Evolutionary conservation across 2,797 vertebrate species (phyloP).

Genomic region (Chelmon rostratus): DNA sequence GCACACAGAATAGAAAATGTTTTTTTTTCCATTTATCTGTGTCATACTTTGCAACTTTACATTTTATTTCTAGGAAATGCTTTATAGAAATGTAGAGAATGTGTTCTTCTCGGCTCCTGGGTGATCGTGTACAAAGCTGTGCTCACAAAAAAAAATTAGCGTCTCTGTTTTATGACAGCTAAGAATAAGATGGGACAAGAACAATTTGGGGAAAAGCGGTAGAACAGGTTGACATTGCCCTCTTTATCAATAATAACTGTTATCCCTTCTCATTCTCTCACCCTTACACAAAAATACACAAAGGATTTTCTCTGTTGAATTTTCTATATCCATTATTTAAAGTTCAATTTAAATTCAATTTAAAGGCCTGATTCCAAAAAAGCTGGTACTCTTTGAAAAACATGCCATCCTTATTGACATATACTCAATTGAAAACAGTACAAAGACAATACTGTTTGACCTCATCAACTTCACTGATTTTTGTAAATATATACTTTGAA

Average conservation of each 20-base stretch:
- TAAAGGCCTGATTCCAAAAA: slow-evolving; percentile 11
- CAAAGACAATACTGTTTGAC: too few species aligned
- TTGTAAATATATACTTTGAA: too few species aligned
- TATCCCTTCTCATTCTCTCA: slow-evolving; percentile 9
- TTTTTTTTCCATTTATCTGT: slow-evolving; percentile 5
- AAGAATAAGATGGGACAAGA: slow-evolving; percentile 26
- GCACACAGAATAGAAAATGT: slow-evolving; percentile 51
- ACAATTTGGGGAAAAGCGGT: background rate
- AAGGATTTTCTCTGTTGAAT: slow-evolving; percentile 22
- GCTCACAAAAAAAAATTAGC: slow-evolving; percentile 41
- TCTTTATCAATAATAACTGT: background rate
- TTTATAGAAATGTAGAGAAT: slow-evolving; percentile 52
- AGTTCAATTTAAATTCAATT: slow-evolving; percentile 55
- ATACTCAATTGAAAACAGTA: too few species aligned
- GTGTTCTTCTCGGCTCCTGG: slow-evolving; percentile 76
- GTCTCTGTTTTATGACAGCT: slow-evolving; percentile 39
- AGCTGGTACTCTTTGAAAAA: too few species aligned
- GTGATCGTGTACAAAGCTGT: slow-evolving; percentile 51
- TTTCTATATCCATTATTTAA: slow-evolving; percentile 39
- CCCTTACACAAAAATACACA: slow-evolving; percentile 36
- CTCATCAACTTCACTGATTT: too few species aligned
- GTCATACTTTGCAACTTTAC: slow-evolving; percentile 22
- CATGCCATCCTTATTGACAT: too few species aligned
- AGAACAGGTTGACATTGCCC: slow-evolving; percentile 14
- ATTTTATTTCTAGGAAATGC: slow-evolving; percentile 39